phyloP scores from a whole-genome alignment of 2,113 vertebrate species.

The Amphilophus citrinellus region DNA sequence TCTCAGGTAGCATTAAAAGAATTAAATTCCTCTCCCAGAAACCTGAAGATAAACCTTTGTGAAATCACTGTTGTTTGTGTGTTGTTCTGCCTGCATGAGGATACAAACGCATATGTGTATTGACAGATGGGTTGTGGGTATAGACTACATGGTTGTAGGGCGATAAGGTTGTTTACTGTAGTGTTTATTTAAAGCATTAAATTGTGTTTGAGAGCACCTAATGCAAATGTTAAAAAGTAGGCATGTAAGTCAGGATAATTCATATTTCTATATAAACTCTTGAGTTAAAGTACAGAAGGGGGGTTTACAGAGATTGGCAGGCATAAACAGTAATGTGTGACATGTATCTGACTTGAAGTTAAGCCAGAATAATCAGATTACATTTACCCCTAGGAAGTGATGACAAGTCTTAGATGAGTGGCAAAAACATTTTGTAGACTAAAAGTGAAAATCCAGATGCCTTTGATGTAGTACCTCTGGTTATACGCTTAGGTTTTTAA shows the following conservation, averaged over 20 bases:
- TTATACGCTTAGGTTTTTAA: neutral
- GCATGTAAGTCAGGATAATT: neutral
- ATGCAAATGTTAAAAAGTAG: neutral
- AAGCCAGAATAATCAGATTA: conserved; percentile 50
- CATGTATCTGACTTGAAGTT: conserved; percentile 20
- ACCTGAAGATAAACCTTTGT: neutral
- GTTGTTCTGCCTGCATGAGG: neutral
- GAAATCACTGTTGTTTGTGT: neutral
- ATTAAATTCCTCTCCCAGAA: neutral
- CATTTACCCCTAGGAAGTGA: conserved; percentile 10
- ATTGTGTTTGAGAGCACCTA: neutral
- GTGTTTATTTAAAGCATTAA: neutral
- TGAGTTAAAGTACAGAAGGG: neutral
- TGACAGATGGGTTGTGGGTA: fast-evolving
- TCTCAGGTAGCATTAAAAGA: neutral
- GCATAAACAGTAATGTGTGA: conserved; percentile 4
- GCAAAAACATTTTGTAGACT: conserved; percentile 21
- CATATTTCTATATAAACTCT: neutral
- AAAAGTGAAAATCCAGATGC: conserved; percentile 10
- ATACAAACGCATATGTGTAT: neutral
- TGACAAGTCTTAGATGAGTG: neutral
- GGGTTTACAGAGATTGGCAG: neutral
- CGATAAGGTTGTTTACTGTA: neutral
- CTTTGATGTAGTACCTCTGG: conserved; percentile 11
- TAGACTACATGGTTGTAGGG: neutral